Conservation (phyloP, 1,140 invertebrate species). For the Campodea augens region DNA sequence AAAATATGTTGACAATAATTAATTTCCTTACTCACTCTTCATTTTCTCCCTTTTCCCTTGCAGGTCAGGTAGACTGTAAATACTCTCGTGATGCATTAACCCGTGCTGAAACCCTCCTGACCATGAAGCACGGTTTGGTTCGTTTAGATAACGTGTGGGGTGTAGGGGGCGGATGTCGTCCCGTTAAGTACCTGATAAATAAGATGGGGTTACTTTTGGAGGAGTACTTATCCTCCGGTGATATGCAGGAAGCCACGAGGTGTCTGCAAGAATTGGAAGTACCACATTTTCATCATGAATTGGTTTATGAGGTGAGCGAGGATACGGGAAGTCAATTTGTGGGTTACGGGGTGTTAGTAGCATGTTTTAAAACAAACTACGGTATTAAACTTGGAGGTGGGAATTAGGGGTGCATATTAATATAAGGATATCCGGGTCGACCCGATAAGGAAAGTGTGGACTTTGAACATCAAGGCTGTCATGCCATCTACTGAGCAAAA, state of each 20-base stretch:
- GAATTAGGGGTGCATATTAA: no score
- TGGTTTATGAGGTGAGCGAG: constrained; percentile 59
- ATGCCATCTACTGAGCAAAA: no score
- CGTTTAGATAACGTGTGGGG: constrained; percentile 84
- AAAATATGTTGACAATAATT: no score
- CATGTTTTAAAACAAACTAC: not conserved
- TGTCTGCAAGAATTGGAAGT: constrained; percentile 72
- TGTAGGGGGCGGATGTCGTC: constrained; percentile 63
- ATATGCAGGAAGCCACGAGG: constrained; percentile 55
- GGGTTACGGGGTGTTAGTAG: constrained; percentile 4
- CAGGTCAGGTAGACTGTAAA: no score
- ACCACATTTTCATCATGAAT: constrained; percentile 85
- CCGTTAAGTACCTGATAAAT: constrained; percentile 70
- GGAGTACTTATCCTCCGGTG: constrained; percentile 68
- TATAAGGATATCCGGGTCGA: no score
- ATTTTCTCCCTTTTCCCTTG: no score
- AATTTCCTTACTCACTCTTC: constrained; percentile 2
- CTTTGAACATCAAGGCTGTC: no score
- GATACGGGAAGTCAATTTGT: not conserved
- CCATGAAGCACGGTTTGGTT: constrained; percentile 70
- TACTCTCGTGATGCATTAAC: no score
- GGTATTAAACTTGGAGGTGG: constrained; percentile 4
- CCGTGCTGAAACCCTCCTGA: constrained; percentile 58
- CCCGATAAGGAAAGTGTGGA: no score
- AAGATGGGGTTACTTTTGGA: constrained; percentile 69